Conservation (phyloP, 2,888 invertebrate species). For the Phaonia tiefii region DNA sequence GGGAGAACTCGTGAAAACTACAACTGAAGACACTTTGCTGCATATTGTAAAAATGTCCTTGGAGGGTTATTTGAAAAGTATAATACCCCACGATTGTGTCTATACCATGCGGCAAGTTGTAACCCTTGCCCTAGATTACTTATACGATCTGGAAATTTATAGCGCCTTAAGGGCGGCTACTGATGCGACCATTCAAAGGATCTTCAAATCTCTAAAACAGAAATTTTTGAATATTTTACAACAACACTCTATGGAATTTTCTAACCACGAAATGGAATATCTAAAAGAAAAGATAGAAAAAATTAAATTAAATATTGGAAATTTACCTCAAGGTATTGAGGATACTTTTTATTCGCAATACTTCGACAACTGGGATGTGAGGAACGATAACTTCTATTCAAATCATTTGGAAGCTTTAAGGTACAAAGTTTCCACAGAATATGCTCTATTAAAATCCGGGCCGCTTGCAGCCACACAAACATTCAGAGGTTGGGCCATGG, state of each 20-base stretch:
- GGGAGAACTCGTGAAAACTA: constrained; percentile 55
- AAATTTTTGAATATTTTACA: constrained; percentile 68
- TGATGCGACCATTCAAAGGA: constrained; percentile 70
- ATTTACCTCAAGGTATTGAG: constrained; percentile 70
- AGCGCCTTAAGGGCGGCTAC: constrained; percentile 66
- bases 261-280: constrained; percentile 57
- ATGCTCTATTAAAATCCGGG: constrained; percentile 25
- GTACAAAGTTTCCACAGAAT: constrained; percentile 40
- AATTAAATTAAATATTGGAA: constrained; percentile 74
- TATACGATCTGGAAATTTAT: constrained; percentile 72
- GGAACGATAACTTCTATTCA: constrained; percentile 69
- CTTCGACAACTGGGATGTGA: constrained; percentile 38
- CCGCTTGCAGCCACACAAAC: constrained; percentile 43
- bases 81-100: constrained; percentile 68
- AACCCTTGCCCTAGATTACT: constrained; percentile 72
- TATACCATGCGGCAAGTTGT: constrained; percentile 74
- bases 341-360: constrained; percentile 68
- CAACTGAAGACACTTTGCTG: constrained; percentile 37
- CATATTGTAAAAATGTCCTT: constrained; percentile 67
- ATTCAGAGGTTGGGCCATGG: constrained; percentile 53
- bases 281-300: constrained; percentile 69
- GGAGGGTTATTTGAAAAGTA: constrained; percentile 60
- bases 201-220: constrained; percentile 71
- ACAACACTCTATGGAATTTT: constrained; percentile 68
- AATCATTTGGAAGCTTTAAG: constrained; percentile 73